Base-by-base conservation (phyloP, 2,797 vertebrate species). In the Fundulus diaphanus region DNA sequence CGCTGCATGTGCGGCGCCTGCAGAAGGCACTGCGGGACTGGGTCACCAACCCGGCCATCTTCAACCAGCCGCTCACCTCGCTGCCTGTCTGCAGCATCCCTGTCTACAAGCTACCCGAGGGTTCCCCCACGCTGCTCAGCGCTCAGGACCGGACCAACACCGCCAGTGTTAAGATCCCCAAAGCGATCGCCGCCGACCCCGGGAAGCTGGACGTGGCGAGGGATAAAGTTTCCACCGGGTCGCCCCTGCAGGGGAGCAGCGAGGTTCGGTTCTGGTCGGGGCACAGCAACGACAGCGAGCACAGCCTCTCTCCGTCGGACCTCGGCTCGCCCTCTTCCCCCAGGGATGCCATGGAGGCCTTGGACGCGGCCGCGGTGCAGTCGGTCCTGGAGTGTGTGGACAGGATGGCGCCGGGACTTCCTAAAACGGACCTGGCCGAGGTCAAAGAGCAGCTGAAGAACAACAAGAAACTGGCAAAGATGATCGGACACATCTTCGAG, bases 81-180 rank as follows among this genome's bases (percentile, higher is more conserved):
- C 93, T 99, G 80, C 98, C 98, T 0, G 98, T 99, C 88, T 99
- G 97, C 95, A 99, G 98, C 95, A 99, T 99, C 92, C 98, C 98
- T 0, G 96, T 99, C 76, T 99, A 99, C 80, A 99, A 99, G 85
- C 92, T 99, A 71, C 97, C 98, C 0, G 98, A 99, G 86, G 97
- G 97, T 22, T 97, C 97, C 0, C 95, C 94, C 70, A 94, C 96
- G 0, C 95, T 96, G 94, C 94, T 96, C 83, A 93, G 92, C 65
- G 93, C 90, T 56, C 96, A 97, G 0, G 96, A 97, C 48, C 92
- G 96, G 51, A 94, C 90, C 85, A 94, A 93, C 85, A 90, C 80
- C 63, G 91, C 85, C 85, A 84, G 94, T 35, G 87, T 95, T 83
- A 98, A 98, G 93, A 93, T 96, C 42, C 95, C 97, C 16, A 99